Conservation (phyloP, 2,113 vertebrate genomes). For the Pipa parva region DNA sequence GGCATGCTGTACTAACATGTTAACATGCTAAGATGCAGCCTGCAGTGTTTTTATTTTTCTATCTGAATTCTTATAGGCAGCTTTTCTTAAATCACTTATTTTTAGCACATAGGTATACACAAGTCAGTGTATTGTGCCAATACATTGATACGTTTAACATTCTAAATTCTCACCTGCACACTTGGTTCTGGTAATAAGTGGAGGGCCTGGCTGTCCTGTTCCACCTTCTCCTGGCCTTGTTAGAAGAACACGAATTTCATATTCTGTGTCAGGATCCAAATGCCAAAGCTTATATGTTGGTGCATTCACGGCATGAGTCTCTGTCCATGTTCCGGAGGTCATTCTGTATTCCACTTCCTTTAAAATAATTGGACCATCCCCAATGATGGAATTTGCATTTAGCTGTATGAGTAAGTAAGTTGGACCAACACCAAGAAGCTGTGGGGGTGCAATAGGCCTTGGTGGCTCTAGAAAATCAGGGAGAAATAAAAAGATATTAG, state of each 20-base stretch:
- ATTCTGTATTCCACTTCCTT: conserved; percentile 97
- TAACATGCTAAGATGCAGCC: too few species aligned
- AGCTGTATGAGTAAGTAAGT: conserved; percentile 95
- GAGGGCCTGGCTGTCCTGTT: conserved; percentile 86
- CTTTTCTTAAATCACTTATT: too few species aligned
- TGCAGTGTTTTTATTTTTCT: too few species aligned
- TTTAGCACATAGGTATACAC: too few species aligned
- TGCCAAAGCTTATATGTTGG: conserved; percentile 97
- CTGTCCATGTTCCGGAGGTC: conserved; percentile 92
- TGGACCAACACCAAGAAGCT: conserved; percentile 88
- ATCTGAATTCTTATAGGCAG: too few species aligned
- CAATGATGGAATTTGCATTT: conserved; percentile 96
- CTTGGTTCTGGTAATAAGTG: conserved; percentile 92
- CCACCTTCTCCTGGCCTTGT: conserved; percentile 93
- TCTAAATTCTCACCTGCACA: conserved; percentile 83
- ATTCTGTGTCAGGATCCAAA: conserved; percentile 93
- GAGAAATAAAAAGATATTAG: too few species aligned
- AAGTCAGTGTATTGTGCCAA: too few species aligned
- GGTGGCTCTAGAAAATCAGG: conserved; percentile 75
- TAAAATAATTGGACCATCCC: conserved; percentile 92
- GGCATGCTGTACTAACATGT: too few species aligned
- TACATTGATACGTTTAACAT: too few species aligned
- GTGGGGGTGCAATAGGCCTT: conserved; percentile 91
- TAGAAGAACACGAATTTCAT: conserved; percentile 90
- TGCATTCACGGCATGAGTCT: conserved; percentile 94